Evolutionary conservation across 2,113 vertebrate genomes (phyloP).

Genomic region (Prunella himalayana): DNA sequence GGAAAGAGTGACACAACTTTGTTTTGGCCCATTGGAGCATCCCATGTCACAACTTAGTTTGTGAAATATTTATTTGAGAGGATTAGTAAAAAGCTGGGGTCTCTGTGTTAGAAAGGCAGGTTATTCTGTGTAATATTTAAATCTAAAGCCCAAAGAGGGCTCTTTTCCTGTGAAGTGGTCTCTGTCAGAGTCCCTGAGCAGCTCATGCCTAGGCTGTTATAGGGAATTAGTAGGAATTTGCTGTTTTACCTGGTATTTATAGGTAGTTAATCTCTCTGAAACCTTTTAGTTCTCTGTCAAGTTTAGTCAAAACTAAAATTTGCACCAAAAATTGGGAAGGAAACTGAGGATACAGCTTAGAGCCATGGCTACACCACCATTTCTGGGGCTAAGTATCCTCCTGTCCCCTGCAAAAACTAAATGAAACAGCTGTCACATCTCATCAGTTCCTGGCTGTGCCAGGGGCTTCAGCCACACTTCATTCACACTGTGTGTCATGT

Average conservation of each 20-base stretch:
- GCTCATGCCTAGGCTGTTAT: not conserved
- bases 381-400: not conserved
- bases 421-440: not conserved
- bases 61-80: not conserved
- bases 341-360: not conserved
- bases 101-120: not conserved
- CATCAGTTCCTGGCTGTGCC: not conserved
- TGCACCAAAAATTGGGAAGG: not conserved
- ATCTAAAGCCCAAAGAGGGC: not conserved
- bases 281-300: not conserved
- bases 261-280: not conserved
- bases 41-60: not conserved
- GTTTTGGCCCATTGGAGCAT: not conserved
- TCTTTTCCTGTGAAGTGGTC: not conserved
- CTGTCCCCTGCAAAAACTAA: not conserved
- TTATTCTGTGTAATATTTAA: not conserved
- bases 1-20: not conserved
- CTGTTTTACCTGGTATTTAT: not conserved
- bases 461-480: not conserved
- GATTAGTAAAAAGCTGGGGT: not conserved
- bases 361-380: not conserved
- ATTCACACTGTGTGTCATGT: not conserved
- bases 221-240: not conserved
- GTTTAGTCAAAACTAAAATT: not conserved
- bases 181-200: not conserved